Conservation (phyloP, 2,888 invertebrate species). For the Cheilosia vulpina region DNA sequence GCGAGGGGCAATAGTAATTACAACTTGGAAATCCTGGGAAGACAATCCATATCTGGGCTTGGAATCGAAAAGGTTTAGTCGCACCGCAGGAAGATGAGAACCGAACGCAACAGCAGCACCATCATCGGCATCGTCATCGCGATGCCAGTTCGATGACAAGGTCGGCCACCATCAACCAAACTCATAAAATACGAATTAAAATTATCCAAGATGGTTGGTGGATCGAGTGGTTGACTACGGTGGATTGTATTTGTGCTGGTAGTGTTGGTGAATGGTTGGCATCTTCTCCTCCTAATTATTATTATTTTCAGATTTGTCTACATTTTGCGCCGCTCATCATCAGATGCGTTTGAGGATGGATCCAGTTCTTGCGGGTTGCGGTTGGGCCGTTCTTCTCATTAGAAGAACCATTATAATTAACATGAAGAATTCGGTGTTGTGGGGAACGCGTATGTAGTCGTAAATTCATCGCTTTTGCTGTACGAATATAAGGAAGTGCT, state of each 20-base stretch:
- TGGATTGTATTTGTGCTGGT: too few species aligned
- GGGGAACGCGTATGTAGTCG: conserved; percentile 2
- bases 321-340: conserved; percentile 5
- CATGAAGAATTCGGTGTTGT: conserved; percentile 34
- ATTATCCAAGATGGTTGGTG: conserved; percentile 64
- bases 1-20: conserved; percentile 49
- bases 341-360: background rate
- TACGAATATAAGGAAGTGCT: background rate
- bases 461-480: background rate
- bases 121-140: conserved; percentile 6
- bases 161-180: conserved; percentile 71
- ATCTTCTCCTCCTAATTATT: conserved; percentile 50
- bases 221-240: background rate
- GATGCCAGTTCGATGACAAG: conserved; percentile 64
- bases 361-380: conserved; percentile 31
- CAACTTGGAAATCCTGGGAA: conserved; percentile 55
- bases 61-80: conserved; percentile 68
- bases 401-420: conserved; percentile 21
- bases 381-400: conserved; percentile 24
- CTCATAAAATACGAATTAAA: conserved; percentile 73
- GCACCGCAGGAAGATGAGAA: conserved; percentile 23
- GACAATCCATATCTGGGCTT: conserved; percentile 61
- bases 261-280: background rate
- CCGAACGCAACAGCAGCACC: background rate
- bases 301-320: conserved; percentile 67